A percentile compares a stretch with the other conserved stretches of the same genome.
Conservation (phyloP, 2,888 invertebrate species). For the Platycheirus albimanus region DNA sequence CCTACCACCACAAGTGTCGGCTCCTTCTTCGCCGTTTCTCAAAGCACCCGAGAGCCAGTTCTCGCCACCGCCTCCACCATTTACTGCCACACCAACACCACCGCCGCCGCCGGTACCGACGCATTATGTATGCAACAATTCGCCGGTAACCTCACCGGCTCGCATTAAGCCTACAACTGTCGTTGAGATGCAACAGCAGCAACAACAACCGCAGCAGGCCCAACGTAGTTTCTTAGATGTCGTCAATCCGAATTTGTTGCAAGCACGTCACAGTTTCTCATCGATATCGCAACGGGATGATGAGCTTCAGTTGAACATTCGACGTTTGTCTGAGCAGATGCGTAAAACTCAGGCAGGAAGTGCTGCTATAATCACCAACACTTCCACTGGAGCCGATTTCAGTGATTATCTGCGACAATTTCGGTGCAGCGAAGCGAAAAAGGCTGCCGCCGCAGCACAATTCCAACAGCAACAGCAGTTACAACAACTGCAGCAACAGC, state of each 20-base stretch:
- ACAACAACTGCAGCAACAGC: no score
- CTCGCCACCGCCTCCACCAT: constrained; percentile 74
- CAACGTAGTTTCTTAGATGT: constrained; percentile 78
- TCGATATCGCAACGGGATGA: constrained; percentile 78
- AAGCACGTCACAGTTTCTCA: constrained; percentile 81
- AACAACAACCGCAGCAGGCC: constrained; percentile 54
- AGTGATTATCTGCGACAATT: constrained; percentile 77
- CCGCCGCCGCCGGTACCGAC: constrained; percentile 55
- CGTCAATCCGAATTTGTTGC: constrained; percentile 78
- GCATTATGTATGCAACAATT: constrained; percentile 73
- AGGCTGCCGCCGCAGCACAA: constrained; percentile 70
- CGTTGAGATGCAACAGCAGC: constrained; percentile 58
- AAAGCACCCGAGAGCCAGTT: constrained; percentile 75
- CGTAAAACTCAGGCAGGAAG: constrained; percentile 71
- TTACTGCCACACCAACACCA: constrained; percentile 65
- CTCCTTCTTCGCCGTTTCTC: constrained; percentile 79
- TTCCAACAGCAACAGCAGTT: constrained; percentile 54
- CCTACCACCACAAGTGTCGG: constrained; percentile 75
- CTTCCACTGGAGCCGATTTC: constrained; percentile 76
- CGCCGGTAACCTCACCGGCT: constrained; percentile 61
- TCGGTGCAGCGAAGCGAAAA: constrained; percentile 76
- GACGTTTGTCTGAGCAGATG: constrained; percentile 81
- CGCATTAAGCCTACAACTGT: constrained; percentile 76
- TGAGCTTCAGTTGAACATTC: constrained; percentile 81
- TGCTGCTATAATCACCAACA: constrained; percentile 74